Evolutionary conservation across 2,797 vertebrate species (phyloP).

Genomic region (Peromyscus aztecus): DNA sequence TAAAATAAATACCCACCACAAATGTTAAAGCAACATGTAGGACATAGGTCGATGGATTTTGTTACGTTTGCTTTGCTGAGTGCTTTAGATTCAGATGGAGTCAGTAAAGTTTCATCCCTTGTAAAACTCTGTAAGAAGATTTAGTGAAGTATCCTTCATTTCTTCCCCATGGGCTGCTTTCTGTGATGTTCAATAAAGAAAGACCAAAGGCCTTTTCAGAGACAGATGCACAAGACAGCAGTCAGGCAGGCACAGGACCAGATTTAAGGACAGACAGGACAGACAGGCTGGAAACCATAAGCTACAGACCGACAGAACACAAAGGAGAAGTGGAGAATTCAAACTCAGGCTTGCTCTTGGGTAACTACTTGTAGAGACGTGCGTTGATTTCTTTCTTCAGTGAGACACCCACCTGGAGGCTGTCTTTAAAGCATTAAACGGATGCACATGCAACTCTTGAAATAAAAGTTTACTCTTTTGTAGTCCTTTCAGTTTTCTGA

Average conservation of each 20-base stretch:
- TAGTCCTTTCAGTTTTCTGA: background rate
- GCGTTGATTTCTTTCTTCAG: background rate
- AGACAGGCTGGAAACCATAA: background rate
- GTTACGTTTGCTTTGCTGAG: background rate
- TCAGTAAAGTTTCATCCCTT: background rate
- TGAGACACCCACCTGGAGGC: background rate
- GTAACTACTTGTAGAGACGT: too few species aligned
- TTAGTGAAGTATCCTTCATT: background rate
- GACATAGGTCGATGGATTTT: background rate
- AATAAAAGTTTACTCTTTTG: constrained; percentile 23
- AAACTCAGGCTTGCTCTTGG: background rate
- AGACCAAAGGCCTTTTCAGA: background rate
- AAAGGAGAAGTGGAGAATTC: background rate
- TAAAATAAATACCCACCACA: background rate
- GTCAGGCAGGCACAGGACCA: background rate
- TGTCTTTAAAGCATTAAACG: background rate
- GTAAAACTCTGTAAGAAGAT: background rate
- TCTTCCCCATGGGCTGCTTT: too few species aligned
- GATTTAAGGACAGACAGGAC: background rate
- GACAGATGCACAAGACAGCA: background rate
- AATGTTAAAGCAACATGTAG: background rate
- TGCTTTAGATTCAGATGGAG: background rate
- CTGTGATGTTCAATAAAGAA: background rate
- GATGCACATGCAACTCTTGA: background rate
- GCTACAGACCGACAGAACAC: background rate